Evolutionary conservation across 2,797 vertebrate species (phyloP).

Genomic region (Crypturellus tataupa): DNA sequence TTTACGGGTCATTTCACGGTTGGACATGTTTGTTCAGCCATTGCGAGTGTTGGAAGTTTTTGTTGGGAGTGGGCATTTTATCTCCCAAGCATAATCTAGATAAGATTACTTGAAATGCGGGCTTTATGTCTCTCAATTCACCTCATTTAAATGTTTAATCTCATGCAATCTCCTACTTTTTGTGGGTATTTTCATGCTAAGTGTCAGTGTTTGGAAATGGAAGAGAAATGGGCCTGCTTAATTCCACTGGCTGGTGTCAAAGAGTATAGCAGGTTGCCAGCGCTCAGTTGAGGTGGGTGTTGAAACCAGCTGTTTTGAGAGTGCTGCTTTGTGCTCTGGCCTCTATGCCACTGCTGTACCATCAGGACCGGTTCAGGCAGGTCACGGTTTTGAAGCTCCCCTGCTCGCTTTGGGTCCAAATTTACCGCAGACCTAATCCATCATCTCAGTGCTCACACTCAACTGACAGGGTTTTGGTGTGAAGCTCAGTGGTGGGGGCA

Average conservation of each 20-base stretch:
- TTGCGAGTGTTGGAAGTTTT: neutral
- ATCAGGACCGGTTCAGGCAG: neutral
- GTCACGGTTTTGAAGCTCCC: neutral
- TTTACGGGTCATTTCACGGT: constrained; percentile 40
- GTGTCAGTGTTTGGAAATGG: neutral
- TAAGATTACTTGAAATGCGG: neutral
- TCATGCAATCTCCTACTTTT: neutral
- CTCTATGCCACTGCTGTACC: neutral
- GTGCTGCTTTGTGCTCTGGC: neutral
- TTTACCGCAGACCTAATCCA: neutral
- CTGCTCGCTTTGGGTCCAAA: neutral
- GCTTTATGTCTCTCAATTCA: neutral
- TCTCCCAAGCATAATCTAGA: neutral
- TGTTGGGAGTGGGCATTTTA: neutral
- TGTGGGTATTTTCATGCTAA: neutral
- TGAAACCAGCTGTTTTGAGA: neutral
- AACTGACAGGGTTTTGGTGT: neutral
- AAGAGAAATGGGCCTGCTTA: neutral
- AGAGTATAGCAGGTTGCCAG: neutral
- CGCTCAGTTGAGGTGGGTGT: fast-evolving
- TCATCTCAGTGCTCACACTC: neutral
- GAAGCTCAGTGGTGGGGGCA: too few species aligned
- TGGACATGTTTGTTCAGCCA: constrained; percentile 2
- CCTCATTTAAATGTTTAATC: neutral
- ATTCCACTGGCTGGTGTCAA: neutral